A percentile compares a stretch with the other conserved stretches of the same genome.
Evolutionary conservation across 2,113 vertebrate species (phyloP).

Genomic region (Peromyscus maniculatus): DNA sequence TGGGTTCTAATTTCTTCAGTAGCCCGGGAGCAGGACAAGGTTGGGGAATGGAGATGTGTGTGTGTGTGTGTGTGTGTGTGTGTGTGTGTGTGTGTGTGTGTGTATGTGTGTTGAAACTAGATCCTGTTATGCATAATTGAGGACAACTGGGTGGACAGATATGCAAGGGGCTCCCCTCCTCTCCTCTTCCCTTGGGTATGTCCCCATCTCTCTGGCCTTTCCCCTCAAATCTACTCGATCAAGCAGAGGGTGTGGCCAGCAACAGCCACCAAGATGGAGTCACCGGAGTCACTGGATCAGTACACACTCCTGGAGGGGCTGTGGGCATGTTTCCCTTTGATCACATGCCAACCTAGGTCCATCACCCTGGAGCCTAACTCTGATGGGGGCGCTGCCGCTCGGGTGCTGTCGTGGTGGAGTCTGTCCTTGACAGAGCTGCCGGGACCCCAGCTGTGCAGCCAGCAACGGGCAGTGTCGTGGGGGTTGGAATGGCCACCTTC

Average conservation of each 20-base stretch:
- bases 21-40: neutral
- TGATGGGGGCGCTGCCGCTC: accelerated
- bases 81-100: neutral
- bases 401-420: accelerated
- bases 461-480: neutral
- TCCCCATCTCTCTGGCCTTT: neutral
- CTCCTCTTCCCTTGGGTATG: neutral
- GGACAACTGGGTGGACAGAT: neutral
- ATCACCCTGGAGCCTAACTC: neutral
- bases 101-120: neutral
- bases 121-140: neutral
- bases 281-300: neutral
- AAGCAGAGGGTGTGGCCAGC: neutral
- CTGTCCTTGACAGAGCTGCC: neutral
- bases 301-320: neutral
- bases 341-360: too few species aligned
- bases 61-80: neutral
- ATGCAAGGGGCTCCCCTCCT: neutral
- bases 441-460: neutral
- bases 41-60: neutral
- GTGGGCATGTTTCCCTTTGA: neutral
- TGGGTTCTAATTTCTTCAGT: neutral
- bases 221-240: neutral
- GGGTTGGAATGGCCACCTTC: neutral
- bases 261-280: neutral